Evolutionary conservation across 2,888 invertebrate species (phyloP).

Genomic region (Syrista parreyssii): DNA sequence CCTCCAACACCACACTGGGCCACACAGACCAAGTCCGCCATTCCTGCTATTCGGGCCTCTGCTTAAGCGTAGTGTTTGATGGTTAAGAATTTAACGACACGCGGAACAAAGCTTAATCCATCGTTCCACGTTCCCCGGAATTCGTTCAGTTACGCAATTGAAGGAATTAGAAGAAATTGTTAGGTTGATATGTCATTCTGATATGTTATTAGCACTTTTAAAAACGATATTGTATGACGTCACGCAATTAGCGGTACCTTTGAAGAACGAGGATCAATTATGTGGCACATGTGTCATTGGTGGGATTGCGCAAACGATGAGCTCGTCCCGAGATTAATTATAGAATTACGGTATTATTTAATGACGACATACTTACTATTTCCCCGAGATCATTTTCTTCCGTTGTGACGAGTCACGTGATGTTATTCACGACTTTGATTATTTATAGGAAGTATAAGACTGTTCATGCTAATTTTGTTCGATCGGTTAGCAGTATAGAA

Average conservation of each 20-base stretch:
- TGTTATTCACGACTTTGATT: background rate
- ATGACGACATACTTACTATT: background rate
- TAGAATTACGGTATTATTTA: background rate
- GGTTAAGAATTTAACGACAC: too few species aligned
- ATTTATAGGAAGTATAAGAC: background rate
- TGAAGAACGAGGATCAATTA: constrained; percentile 30
- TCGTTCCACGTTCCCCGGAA: background rate
- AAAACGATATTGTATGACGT: background rate
- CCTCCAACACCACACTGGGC: too few species aligned
- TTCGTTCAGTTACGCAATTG: background rate
- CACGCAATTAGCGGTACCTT: constrained; percentile 27
- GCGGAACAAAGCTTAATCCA: background rate
- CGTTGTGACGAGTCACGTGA: background rate
- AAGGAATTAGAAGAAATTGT: background rate
- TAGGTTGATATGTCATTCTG: background rate
- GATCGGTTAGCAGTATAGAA: background rate
- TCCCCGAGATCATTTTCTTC: background rate
- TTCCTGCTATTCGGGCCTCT: too few species aligned
- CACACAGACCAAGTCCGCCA: too few species aligned
- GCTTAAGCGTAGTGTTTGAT: too few species aligned
- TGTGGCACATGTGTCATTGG: constrained; percentile 6
- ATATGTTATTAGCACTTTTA: background rate
- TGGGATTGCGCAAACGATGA: background rate
- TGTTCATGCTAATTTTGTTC: background rate
- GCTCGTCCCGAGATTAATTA: background rate